Base-by-base conservation (phyloP, 2,888 invertebrate genomes). In the Beris chalybata region DNA sequence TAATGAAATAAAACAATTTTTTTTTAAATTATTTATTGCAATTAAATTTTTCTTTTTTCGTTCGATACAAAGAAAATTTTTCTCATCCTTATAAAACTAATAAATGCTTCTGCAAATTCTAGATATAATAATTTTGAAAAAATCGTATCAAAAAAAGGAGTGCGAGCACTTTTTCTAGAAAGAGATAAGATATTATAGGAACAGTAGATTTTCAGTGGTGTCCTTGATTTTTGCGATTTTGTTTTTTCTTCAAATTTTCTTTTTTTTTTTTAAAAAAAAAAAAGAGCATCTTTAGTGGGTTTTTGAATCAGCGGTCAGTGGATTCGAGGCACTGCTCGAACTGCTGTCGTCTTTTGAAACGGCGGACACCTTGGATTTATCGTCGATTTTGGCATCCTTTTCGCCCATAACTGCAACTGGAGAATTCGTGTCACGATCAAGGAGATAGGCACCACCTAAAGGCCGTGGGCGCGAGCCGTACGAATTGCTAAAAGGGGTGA, bases 371-470 rank as follows among this genome's bases (percentile, higher is more conserved):
- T 61, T 61, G n/a, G 61, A 11, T 52, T 61, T 50, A 15, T 61
- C 61, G 3, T 64, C 61, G 32, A 61, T 32, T 50, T 65, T 57
- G 30, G 29, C 30, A 43, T 65, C 58, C 47, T 69, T 65, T 4
- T 56, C 65, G n/a, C 53, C 65, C 31, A 29, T 44, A 9, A 63
- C 54, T 44, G 54, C 52, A 38, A 38, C 66, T 38, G 70, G 74
- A 50, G 73, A 72, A 70, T 78, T 78, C 67, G 74, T 74, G 70
- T 77, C 78, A 65, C 80, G 77, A 70, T 80, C 80, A 69, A 79
- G 76, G 47, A 80, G 74, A 71, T 79, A 79, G 67, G 79, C 79
- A 64, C 77, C 78, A 69, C 78, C 76, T 78, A 79, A 70, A 71
- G 78, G 77, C 69, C 77, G 76, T 70, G 72, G 69, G 55, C 77